Evolutionary conservation across 2,797 vertebrate genomes (phyloP), one percentile per base, ranked within the genome.

Genomic region (Rhinoraja longicauda): DNA sequence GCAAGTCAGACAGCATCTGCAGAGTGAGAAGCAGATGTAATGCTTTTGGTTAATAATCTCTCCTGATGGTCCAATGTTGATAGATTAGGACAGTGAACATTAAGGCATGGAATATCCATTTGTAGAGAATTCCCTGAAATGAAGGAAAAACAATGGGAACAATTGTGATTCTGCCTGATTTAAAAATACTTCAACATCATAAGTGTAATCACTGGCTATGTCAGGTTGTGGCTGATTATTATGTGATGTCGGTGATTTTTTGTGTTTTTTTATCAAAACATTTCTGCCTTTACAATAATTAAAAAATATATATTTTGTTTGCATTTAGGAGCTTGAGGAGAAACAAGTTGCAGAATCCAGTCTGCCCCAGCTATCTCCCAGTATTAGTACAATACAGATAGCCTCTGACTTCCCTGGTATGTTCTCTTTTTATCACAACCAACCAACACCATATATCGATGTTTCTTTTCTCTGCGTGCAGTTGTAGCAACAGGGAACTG

Each of bases 351-450:
- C 96, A 94, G 97, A 98, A 93, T 96, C 96, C 93, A 95, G 97
- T 93, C 98, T 97, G 88, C 97, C 97, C 93, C 98, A 98, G 95
- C 97, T 98, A 92, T 98, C 98, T 94, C 97, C 97, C 59, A 98
- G 97, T 94, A 96, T 98, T 95, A 98, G 97, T 93, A 98, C 97
- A 91, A 97, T 98, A 94, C 97, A 97, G 91, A 96, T 98, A 93
- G 96, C 97, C 93, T 96, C 96, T 93, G 96, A 96, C 73, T 97
- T 96, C 94, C 97, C 96, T 97, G 98, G 97, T 98, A 97, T 95
- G 90, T 75, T 53, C 70, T 75, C 39, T 92, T 75, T 92, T 73
- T 92, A 92, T 57, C 90, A 57, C 70, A n/a, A 57, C 39, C 26
- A 24, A 45, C 70, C 53, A 73, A 73, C 36, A 91, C 67, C 72